These are phyloP conservation scores for Aphelenchoides fujianensis DNA, from an alignment of 1,140 invertebrate genomes.

Conservation along the genomic window DNA sequence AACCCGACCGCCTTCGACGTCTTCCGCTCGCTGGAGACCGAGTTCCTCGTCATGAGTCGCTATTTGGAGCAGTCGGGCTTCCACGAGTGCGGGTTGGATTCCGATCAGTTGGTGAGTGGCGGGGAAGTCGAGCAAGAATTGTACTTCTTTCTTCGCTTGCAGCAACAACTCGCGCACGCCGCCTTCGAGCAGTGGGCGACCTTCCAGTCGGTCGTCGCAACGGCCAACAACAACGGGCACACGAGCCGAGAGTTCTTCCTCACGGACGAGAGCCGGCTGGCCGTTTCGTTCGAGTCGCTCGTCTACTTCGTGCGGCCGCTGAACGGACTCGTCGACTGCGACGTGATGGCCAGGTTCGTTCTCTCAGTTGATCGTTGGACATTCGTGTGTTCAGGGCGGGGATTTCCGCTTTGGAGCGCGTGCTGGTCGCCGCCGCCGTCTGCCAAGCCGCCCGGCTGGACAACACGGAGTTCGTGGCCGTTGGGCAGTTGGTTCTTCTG, in stretches of 20 bases:
- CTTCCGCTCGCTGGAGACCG: neutral
- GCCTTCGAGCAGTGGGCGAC: neutral
- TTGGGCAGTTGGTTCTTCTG: neutral
- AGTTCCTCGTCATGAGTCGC: neutral
- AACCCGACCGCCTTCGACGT: slow-evolving; percentile 3
- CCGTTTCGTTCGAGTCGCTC: neutral
- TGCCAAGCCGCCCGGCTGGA: neutral
- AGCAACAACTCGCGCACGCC: neutral
- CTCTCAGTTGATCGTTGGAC: neutral
- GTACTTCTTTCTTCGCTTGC: neutral
- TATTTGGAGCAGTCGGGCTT: slow-evolving; percentile 7
- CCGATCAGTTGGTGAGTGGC: neutral
- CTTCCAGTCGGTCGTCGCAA: slow-evolving; percentile 5
- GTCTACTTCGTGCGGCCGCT: neutral
- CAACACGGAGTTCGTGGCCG: neutral
- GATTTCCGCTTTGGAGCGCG: neutral
- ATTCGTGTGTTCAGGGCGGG: neutral
- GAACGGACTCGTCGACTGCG: neutral
- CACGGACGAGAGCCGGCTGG: slow-evolving; percentile 3
- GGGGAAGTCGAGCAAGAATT: neutral
- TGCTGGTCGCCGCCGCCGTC: neutral
- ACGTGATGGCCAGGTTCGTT: neutral
- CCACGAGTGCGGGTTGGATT: neutral
- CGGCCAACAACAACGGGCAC: neutral
- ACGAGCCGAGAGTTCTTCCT: neutral